Conservation (phyloP, 2,113 vertebrate species). For the Rhadina sibilatrix region DNA sequence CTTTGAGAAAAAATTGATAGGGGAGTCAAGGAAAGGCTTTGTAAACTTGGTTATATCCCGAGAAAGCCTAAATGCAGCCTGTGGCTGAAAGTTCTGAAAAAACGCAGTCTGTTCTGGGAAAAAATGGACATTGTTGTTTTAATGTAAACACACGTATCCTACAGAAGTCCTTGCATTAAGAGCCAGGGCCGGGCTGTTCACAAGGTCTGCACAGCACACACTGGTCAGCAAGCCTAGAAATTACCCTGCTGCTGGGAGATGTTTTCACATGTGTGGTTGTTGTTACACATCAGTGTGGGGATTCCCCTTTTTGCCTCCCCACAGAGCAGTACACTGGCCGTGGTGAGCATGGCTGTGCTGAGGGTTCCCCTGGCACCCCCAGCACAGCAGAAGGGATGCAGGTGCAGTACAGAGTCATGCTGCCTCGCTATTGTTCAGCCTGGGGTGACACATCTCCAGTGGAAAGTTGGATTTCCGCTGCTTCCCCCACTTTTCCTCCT, state of each 20-base stretch:
- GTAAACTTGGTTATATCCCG: neutral
- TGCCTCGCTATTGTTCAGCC: neutral
- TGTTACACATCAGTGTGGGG: accelerated
- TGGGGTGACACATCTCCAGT: neutral
- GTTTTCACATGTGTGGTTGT: neutral
- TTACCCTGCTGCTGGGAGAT: neutral
- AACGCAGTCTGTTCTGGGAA: neutral
- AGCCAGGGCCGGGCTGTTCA: neutral
- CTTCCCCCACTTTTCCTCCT: neutral
- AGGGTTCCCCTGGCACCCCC: accelerated
- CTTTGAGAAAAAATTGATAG: neutral
- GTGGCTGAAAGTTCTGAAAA: neutral
- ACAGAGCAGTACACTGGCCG: accelerated
- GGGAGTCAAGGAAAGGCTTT: neutral
- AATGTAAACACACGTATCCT: neutral
- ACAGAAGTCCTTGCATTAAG: neutral
- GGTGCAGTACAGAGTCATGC: accelerated
- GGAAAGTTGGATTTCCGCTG: neutral
- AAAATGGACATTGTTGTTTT: neutral
- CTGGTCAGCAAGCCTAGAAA: neutral
- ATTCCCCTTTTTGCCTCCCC: neutral
- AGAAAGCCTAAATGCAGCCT: neutral
- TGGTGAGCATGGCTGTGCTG: accelerated
- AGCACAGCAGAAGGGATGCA: accelerated
- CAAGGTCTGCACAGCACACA: neutral